Evolutionary conservation across 2,888 invertebrate species (phyloP), one percentile per base, ranked within the genome.

Genomic region (Halictus ligatus): DNA sequence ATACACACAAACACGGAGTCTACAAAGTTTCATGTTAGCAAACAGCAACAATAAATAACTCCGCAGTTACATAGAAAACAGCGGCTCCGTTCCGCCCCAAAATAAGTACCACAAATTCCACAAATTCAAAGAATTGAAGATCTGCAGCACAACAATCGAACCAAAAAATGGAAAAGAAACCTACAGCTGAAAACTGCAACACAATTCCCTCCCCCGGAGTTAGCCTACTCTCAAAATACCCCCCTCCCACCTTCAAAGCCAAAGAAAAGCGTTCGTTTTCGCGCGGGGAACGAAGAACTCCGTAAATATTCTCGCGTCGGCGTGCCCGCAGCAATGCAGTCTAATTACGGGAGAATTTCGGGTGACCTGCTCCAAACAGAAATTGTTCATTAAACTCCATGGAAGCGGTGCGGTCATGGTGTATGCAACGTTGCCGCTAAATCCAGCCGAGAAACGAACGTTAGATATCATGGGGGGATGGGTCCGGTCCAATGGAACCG

Each of bases 391-490:
- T 35, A 73, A 82, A 35, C 54, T 15, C 21, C 25, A 13, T n/a
- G 40, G n/a, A 35, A 29, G 12, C 50, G 43, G 13, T 58, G 54
- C 77, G 69, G 54, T 15, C 29, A 71, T n/a, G 21, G n/a, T 64
- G 48, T 74, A 35, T 35, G 75, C 29, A 74, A 74, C 76, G 64
- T 35, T 46, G 64, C 64, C 79, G 8, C 46, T 64, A 64, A 79
- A 74, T 64, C 79, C 74, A 74, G 74, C 79, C 64, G 43, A 72
- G 79, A 74, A 79, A 79, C 58, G 78, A 78, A 54, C 72, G 29
- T 78, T 69, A 58, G 78, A 50, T 75, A 75, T 75, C 72, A 25
- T 50, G 21, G 15, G 15, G 46, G 54, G 64, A 25, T 75, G 60
- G 71, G 29, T 50, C 50, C 48, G 48, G 48, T 50, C n/a, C n/a